Evolutionary conservation across 2,113 vertebrate genomes (phyloP), one percentile per base, ranked within the genome.

Genomic region (Chlamydotis undulata): DNA sequence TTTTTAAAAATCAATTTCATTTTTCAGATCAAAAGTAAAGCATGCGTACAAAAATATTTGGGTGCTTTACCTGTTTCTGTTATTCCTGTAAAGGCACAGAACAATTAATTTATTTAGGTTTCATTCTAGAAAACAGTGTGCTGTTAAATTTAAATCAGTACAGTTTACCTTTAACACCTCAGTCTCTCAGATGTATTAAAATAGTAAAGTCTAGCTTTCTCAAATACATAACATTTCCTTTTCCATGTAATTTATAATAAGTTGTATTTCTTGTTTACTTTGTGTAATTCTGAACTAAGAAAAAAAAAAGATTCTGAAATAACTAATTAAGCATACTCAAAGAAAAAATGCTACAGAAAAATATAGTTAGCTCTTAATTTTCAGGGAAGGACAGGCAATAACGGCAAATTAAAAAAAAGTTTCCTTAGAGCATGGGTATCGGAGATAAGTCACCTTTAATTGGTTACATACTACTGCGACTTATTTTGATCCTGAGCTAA

Each of bases 381-480:
- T 80, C 52, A 81, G 14, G 28, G 19, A 89, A 74, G 26, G 31
- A 49, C 24, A 87, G 19, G 10, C 43, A 84, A 37, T 25, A 63
- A 77, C 3, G 19, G 21, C 26, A 63, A 24, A 57, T 57, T 49
- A 29, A 63, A 79, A 60, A 43, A 65, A 57, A 76, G 4, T 41
- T 43, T 73, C 45, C 41, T 63, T 3, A 37, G n/a, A 61, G 26
- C 24, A 53, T 0, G 6, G 33, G 1, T 37, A 49, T 14, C 37
- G 39, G 15, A 9, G 8, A 18, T 35, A 82, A 76, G 19, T n/a
- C 73, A 77, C 50, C 45, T 68, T 64, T 26, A 65, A 35, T 35
- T 5, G 4, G n/a, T 65, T 53, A 61, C 19, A 43, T 8, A 49
- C 55, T 35, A 24, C 0, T 65, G 29, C 19, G 24, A 94, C 23